Evolutionary conservation across 2,797 vertebrate genomes (phyloP).

Genomic region (Hephaestus fuliginosus): DNA sequence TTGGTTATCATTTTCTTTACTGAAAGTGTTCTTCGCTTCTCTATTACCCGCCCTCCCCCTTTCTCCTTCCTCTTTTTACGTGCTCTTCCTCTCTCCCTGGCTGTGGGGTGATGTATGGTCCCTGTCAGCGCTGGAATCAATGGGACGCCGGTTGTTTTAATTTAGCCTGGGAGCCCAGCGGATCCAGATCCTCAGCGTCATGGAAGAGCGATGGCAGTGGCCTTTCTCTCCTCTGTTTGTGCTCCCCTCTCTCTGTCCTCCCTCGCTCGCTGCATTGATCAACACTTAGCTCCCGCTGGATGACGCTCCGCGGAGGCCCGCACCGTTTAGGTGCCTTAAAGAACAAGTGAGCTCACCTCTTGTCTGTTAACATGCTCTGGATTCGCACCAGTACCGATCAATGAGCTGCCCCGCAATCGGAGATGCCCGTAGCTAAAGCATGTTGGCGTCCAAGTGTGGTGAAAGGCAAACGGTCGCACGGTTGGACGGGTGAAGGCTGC

Average conservation of each 20-base stretch:
- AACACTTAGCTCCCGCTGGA: conserved; percentile 77
- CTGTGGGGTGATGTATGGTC: conserved; percentile 85
- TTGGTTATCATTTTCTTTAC: conserved; percentile 71
- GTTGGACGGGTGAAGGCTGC: conserved; percentile 3
- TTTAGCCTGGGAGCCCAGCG: conserved; percentile 86
- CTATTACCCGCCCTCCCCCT: conserved; percentile 53
- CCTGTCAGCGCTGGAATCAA: conserved; percentile 87
- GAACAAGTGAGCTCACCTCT: conserved; percentile 50
- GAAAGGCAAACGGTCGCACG: conserved; percentile 6
- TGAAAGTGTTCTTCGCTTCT: conserved; percentile 68
- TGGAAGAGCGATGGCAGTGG: conserved; percentile 86
- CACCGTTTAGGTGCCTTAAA: conserved; percentile 35
- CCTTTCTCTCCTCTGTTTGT: conserved; percentile 84
- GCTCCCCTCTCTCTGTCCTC: conserved; percentile 69
- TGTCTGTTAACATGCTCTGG: conserved; percentile 57
- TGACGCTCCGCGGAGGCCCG: conserved; percentile 46
- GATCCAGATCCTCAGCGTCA: conserved; percentile 85
- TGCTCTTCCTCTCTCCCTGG: conserved; percentile 67
- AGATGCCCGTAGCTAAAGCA: conserved; percentile 10
- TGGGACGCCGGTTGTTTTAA: conserved; percentile 89
- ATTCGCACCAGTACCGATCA: conserved; percentile 41
- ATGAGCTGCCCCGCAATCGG: conserved; percentile 40
- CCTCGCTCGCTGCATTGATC: conserved; percentile 79
- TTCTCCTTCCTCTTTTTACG: conserved; percentile 57
- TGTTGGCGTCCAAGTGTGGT: conserved; percentile 5